Conservation (phyloP, 2,113 vertebrate species). For the Ophiodon elongatus region DNA sequence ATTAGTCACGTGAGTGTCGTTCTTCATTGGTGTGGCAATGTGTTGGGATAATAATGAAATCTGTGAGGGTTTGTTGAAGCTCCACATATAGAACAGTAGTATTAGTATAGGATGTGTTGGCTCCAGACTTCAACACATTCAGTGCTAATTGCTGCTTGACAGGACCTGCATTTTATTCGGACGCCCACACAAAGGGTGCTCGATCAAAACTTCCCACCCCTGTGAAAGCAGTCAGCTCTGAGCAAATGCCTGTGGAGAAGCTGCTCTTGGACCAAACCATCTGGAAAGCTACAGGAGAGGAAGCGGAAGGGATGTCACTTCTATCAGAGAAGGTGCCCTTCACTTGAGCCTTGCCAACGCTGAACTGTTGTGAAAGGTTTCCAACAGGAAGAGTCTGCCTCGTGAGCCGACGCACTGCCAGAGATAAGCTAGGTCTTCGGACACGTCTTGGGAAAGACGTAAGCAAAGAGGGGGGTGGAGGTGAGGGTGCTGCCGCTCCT, state of each 20-base stretch:
- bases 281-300: not conserved
- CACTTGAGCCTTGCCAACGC: slow-evolving; percentile 9
- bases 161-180: slow-evolving; percentile 1
- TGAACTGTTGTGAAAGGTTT: slow-evolving; percentile 36
- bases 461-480: slow-evolving; percentile 54
- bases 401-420: slow-evolving; percentile 29
- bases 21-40: too few species aligned
- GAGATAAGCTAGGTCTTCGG: slow-evolving; percentile 37
- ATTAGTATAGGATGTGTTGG: not conserved
- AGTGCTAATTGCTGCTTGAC: not conserved
- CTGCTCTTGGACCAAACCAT: not conserved
- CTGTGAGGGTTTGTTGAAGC: not conserved
- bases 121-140: not conserved
- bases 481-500: not conserved
- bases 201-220: slow-evolving; percentile 1
- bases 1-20: too few species aligned
- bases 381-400: slow-evolving; percentile 32
- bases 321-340: slow-evolving; percentile 38
- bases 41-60: not conserved
- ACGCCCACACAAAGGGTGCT: not conserved
- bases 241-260: not conserved
- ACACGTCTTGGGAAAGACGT: slow-evolving; percentile 35
- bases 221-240: slow-evolving; percentile 6
- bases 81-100: not conserved
- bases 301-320: not conserved